Base-by-base conservation (phyloP, 2,113 vertebrate genomes). In the Rhinolophus sinicus region DNA sequence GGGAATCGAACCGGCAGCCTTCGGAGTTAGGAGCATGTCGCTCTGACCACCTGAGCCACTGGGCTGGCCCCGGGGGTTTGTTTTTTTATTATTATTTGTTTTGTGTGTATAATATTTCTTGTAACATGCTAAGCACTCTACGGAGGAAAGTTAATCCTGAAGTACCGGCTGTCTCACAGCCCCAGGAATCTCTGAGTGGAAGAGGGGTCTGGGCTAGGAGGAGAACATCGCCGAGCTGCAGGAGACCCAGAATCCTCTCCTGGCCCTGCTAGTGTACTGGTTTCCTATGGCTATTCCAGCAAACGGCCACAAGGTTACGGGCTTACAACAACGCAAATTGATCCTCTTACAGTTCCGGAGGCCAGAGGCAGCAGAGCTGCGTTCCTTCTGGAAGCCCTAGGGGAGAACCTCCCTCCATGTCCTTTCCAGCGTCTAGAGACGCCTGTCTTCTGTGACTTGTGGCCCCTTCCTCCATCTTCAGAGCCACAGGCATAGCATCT, bases 261-360 rank as follows among this genome's bases (percentile, higher is more conserved):
- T 9, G 5, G 60, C 38, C 62, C 4, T 11, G 72, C 35, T 12
- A 0, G 2, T 1, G 0, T 0, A 1, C 52, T 8, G 5, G 60
- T 18, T 21, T 58, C 75, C 81, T 11, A 2, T 12, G 19, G 35
- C 60, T 12, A 0, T 47, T 56, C 44, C 13, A 21, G 38, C 44
- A 38, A 15, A 15, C 0, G 30, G 38, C 54, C 33, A 26, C 76
- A 52, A 4, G 1, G 21, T 6, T 8, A 7, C 4, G 0, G 10
- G 35, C 86, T 65, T 28, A 35, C 30, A 54, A 35, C 26, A 24
- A 47, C 24, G 8, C 38, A 64, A 54, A 6, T 19, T 21, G 6
- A 2, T 26, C 47, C 18, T 38, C 38, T 10, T 5, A 1, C 38
- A 0, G 44, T 12, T 40, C 69, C 12, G 54, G 86, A 64, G 62